A percentile compares a stretch with the other conserved stretches of the same genome.
Conservation (phyloP, 2,888 invertebrate genomes). For the Hyppa rectilinea region DNA sequence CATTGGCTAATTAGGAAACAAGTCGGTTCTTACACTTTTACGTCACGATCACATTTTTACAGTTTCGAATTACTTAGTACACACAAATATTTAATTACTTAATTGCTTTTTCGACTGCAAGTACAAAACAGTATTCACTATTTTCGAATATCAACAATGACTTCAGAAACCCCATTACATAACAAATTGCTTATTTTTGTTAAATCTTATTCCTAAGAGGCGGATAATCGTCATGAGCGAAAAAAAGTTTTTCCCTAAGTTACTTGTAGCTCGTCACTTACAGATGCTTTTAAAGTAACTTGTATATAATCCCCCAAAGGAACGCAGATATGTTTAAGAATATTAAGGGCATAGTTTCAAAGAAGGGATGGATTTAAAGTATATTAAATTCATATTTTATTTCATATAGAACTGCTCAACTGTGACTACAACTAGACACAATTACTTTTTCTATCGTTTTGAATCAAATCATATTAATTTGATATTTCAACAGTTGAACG, state of each 20-base stretch:
- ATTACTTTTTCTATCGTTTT: too few species aligned
- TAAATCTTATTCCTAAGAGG: slow-evolving; percentile 85
- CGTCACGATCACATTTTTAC: slow-evolving; percentile 60
- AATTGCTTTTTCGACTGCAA: slow-evolving; percentile 52
- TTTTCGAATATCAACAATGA: slow-evolving; percentile 61
- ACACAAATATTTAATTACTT: slow-evolving; percentile 52
- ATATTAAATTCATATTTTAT: slow-evolving; percentile 13
- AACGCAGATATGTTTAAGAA: slow-evolving; percentile 61
- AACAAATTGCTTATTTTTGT: slow-evolving; percentile 73
- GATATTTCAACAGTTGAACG: too few species aligned
- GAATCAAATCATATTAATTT: too few species aligned
- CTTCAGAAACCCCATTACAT: slow-evolving; percentile 58
- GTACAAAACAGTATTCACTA: slow-evolving; percentile 57
- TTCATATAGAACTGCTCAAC: slow-evolving; percentile 24
- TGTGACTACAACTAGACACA: too few species aligned
- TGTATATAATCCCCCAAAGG: slow-evolving; percentile 55
- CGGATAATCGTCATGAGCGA: slow-evolving; percentile 86
- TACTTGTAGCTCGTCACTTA: slow-evolving; percentile 55
- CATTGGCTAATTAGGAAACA: slow-evolving; percentile 44
- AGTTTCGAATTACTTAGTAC: slow-evolving; percentile 52
- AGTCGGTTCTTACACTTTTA: slow-evolving; percentile 63
- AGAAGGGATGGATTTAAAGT: slow-evolving; percentile 9
- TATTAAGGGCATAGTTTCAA: slow-evolving; percentile 42
- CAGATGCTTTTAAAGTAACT: slow-evolving; percentile 61
- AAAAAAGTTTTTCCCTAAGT: slow-evolving; percentile 69